phyloP scores from a whole-genome alignment of 2,797 vertebrate species.

The Galago senegalensis region DNA sequence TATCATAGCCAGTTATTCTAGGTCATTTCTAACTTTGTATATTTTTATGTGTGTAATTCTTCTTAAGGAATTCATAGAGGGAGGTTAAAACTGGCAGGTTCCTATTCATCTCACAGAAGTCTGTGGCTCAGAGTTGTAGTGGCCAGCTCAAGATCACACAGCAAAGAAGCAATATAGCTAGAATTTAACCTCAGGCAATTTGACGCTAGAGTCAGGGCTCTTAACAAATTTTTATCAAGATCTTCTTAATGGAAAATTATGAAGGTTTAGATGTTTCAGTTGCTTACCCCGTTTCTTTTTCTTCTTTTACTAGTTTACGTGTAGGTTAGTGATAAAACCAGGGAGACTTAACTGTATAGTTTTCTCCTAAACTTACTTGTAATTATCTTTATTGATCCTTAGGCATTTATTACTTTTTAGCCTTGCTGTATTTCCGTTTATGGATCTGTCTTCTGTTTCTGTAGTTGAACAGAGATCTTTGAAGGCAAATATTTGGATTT shows the following conservation, averaged over 20 bases:
- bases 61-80: conserved; percentile 29
- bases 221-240: neutral
- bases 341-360: neutral
- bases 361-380: neutral
- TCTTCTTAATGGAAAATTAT: neutral
- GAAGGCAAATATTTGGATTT: neutral
- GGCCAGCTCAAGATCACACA: neutral
- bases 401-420: conserved; percentile 26
- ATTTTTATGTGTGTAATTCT: neutral
- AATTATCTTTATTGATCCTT: neutral
- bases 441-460: neutral
- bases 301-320: neutral
- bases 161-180: neutral
- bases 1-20: neutral
- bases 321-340: neutral
- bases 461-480: neutral
- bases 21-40: conserved; percentile 26
- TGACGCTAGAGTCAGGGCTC: neutral
- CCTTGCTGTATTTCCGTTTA: neutral
- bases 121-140: neutral
- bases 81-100: neutral
- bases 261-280: neutral
- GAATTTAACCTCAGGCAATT: neutral
- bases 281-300: neutral
- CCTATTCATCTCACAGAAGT: neutral